Conservation (phyloP, 2,888 invertebrate genomes). For the Eupithecia insigniata region DNA sequence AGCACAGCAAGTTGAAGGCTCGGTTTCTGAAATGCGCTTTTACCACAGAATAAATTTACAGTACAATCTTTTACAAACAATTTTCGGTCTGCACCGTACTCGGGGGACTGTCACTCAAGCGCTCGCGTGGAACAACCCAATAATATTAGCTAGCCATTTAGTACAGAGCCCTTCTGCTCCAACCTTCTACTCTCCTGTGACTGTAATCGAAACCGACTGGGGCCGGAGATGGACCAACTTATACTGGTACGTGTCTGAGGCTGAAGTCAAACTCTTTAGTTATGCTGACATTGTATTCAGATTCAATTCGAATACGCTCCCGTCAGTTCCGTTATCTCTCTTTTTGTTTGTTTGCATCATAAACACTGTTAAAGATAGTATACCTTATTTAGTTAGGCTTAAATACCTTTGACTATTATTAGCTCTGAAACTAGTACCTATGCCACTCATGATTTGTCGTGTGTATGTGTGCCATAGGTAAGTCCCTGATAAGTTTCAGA, state of each 20-base stretch:
- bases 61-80: slow-evolving; percentile 55
- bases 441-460: background rate
- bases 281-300: slow-evolving; percentile 73
- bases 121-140: slow-evolving; percentile 72
- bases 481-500: background rate
- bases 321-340: slow-evolving; percentile 57
- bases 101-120: slow-evolving; percentile 79
- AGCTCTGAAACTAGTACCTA: background rate
- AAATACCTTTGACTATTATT: background rate
- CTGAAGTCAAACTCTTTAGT: slow-evolving; percentile 71
- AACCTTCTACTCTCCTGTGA: slow-evolving; percentile 47
- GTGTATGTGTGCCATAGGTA: background rate
- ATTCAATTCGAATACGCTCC: slow-evolving; percentile 66
- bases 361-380: background rate
- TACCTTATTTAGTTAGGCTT: slow-evolving; percentile 26
- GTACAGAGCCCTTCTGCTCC: slow-evolving; percentile 55
- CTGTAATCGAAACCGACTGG: slow-evolving; percentile 41
- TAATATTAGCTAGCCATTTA: slow-evolving; percentile 69
- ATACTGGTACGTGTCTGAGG: slow-evolving; percentile 56
- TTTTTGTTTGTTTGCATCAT: slow-evolving; percentile 50
- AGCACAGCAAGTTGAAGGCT: slow-evolving; percentile 48
- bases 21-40: slow-evolving; percentile 63
- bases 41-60: slow-evolving; percentile 1
- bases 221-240: slow-evolving; percentile 49
- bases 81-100: slow-evolving; percentile 66